These are phyloP conservation scores for Proterorhinus semilunaris DNA, from an alignment of 2,113 vertebrate genomes.

Conservation along the genomic window DNA sequence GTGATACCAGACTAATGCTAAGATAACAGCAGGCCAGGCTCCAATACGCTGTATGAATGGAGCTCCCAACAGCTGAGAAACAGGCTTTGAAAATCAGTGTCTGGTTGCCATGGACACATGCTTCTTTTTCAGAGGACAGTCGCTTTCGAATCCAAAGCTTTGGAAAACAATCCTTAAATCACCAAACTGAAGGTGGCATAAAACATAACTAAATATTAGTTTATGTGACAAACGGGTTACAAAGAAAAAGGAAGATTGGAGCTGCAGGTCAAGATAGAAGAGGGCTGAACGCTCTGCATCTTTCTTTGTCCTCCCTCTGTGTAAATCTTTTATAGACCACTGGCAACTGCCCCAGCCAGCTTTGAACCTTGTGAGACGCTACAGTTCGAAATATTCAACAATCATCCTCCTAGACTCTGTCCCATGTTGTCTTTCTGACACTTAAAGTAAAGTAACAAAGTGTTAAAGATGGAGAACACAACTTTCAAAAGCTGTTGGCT, in stretches of 20 bases:
- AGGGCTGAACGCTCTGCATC: slow-evolving; percentile 31
- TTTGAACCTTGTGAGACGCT: background rate
- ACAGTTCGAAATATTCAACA: background rate
- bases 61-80: slow-evolving; percentile 16
- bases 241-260: background rate
- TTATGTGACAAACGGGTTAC: background rate
- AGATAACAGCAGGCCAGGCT: background rate
- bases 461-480: background rate
- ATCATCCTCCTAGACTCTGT: background rate
- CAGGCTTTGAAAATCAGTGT: slow-evolving; percentile 52
- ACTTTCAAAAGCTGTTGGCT: slow-evolving; percentile 30
- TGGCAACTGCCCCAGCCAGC: slow-evolving; percentile 39
- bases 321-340: slow-evolving; percentile 67
- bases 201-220: background rate
- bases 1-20: background rate
- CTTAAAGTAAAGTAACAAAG: background rate
- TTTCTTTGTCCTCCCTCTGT: slow-evolving; percentile 16
- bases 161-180: slow-evolving; percentile 31
- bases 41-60: background rate
- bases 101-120: slow-evolving; percentile 71
- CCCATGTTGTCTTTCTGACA: background rate
- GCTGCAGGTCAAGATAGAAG: slow-evolving; percentile 25
- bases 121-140: slow-evolving; percentile 36
- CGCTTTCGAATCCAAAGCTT: slow-evolving; percentile 32
- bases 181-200: background rate